Percentiles rank a stretch among this genome's conserved stretches.
Conservation (phyloP, 1,140 invertebrate genomes). For the Hyposmocoma kahamanoa region DNA sequence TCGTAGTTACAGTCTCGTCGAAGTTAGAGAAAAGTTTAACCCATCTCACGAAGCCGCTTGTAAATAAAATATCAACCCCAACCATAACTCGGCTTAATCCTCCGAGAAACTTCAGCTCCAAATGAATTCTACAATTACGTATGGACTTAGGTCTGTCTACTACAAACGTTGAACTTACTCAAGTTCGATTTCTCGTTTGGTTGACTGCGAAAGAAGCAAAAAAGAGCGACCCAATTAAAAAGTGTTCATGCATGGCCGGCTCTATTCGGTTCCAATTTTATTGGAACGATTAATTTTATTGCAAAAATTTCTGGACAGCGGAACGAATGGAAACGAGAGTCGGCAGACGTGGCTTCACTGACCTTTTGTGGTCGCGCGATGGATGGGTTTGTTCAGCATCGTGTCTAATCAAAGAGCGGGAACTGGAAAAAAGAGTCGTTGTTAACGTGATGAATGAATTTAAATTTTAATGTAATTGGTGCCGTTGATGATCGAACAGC, state of each 20-base stretch:
- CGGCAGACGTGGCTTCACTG: constrained; percentile 34
- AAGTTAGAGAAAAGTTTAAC: too few relatives aligned
- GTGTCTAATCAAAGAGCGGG: constrained; percentile 55
- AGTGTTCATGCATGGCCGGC: constrained; percentile 57
- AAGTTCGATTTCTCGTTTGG: constrained; percentile 54
- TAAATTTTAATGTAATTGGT: constrained; percentile 46
- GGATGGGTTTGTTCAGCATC: constrained; percentile 46
- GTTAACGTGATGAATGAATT: constrained; percentile 40
- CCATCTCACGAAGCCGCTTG: too few relatives aligned
- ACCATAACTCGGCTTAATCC: too few relatives aligned
- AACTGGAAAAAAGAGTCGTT: constrained; percentile 35
- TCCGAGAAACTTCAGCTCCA: too few relatives aligned
- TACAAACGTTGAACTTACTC: constrained; percentile 20
- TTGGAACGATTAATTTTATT: constrained; percentile 72
- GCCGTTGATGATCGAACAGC: constrained; percentile 17
- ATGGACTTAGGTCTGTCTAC: constrained; percentile 9
- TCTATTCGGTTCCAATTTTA: constrained; percentile 63
- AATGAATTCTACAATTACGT: too few relatives aligned
- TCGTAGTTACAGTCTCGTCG: too few relatives aligned
- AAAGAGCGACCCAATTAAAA: constrained; percentile 63
- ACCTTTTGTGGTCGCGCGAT: constrained; percentile 56
- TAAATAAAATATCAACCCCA: too few relatives aligned
- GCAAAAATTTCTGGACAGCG: constrained; percentile 70
- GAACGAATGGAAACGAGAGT: constrained; percentile 61
- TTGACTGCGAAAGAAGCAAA: constrained; percentile 45